These are phyloP conservation scores for Ericerus pela DNA, from an alignment of 1,140 invertebrate genomes.

Conservation along the genomic window DNA sequence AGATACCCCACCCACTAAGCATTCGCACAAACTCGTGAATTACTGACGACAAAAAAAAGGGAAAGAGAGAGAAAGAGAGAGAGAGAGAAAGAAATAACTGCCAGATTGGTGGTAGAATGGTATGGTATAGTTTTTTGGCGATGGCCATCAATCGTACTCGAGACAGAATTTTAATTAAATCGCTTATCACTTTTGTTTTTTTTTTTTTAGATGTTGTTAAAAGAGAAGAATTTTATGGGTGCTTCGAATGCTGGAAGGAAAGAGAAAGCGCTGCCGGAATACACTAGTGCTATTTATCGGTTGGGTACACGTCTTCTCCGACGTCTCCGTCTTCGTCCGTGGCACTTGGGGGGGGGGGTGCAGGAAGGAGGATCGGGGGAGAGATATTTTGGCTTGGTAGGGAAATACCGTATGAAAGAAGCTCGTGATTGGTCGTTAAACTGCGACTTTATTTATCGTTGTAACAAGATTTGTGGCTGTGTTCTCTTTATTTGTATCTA, in stretches of 20 bases:
- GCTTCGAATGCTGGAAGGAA: not conserved
- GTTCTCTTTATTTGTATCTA: slow-evolving; percentile 12
- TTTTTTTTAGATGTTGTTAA: slow-evolving; percentile 8
- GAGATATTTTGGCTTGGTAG: no score
- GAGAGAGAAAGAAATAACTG: no score
- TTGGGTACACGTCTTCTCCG: not conserved
- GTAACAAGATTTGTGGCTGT: slow-evolving; percentile 12
- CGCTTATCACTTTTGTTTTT: no score
- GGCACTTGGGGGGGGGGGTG: not conserved
- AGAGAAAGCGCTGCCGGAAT: slow-evolving; percentile 7
- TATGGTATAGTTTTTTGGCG: not conserved
- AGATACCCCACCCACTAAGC: no score
- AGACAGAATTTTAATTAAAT: slow-evolving; percentile 12
- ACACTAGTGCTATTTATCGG: slow-evolving; percentile 11
- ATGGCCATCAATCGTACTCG: slow-evolving; percentile 7
- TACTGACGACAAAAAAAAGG: no score
- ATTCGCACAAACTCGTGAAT: no score
- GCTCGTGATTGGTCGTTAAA: slow-evolving; percentile 11
- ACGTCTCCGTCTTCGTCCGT: not conserved
- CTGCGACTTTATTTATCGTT: slow-evolving; percentile 12
- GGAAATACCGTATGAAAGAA: slow-evolving; percentile 8
- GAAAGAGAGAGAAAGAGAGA: no score
- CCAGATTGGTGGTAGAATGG: no score
- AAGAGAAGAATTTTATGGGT: slow-evolving; percentile 12
- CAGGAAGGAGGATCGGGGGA: no score